phyloP scores from a whole-genome alignment of 2,113 vertebrate species.

The Eulemur macaco region DNA sequence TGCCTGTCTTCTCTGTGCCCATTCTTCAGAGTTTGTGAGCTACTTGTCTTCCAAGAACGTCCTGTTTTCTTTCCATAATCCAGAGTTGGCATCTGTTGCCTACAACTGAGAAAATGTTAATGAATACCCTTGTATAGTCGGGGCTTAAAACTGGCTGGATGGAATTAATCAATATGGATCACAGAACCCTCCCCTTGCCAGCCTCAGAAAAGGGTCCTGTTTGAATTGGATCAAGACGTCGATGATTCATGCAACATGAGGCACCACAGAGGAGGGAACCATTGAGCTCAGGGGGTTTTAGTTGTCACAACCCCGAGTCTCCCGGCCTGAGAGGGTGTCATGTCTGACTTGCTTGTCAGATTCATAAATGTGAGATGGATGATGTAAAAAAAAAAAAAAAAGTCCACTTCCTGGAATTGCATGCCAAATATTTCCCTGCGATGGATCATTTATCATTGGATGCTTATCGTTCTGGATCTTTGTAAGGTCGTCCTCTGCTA shows the following conservation, averaged over 20 bases:
- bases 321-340: neutral
- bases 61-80: neutral
- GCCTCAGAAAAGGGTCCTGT: neutral
- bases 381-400: neutral
- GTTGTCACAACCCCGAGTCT: neutral
- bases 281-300: neutral
- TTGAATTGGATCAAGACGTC: neutral
- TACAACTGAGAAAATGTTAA: neutral
- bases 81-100: neutral
- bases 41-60: neutral
- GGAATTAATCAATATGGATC: neutral
- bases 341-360: slow-evolving; percentile 14
- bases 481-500: neutral
- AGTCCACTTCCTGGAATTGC: neutral
- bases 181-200: neutral
- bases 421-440: neutral
- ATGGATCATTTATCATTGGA: neutral
- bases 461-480: neutral
- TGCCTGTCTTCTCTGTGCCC: neutral
- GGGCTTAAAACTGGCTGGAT: neutral
- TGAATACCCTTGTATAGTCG: neutral
- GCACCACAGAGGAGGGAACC: neutral
- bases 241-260: neutral
- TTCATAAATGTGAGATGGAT: slow-evolving; percentile 23
- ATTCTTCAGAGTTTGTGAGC: neutral